Conservation (phyloP, 2,888 invertebrate species). For the Pachydiplax longipennis region DNA sequence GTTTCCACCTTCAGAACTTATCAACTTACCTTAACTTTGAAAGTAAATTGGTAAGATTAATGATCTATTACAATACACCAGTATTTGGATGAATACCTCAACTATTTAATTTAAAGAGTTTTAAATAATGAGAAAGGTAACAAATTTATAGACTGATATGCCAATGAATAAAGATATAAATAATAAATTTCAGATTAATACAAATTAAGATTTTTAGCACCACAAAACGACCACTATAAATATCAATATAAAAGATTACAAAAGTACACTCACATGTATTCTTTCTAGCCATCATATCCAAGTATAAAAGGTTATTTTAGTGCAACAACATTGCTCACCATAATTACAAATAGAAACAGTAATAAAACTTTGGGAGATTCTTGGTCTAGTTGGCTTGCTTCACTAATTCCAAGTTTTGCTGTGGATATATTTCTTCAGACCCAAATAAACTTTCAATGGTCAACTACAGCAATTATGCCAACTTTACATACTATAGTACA, state of each 20-base stretch:
- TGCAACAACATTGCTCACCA: neutral
- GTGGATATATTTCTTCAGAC: neutral
- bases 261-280: neutral
- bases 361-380: neutral
- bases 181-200: neutral
- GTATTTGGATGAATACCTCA: no score
- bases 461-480: neutral
- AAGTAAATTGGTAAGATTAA: no score
- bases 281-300: neutral
- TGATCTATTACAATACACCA: no score
- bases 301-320: neutral
- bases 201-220: conserved; percentile 9
- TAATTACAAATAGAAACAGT: neutral
- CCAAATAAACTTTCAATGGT: neutral
- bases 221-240: neutral
- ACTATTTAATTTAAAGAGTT: no score
- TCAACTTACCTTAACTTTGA: no score
- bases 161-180: neutral
- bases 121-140: neutral
- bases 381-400: no score
- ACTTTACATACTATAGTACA: neutral
- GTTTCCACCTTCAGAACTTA: no score
- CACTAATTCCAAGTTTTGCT: no score
- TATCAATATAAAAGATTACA: conserved; percentile 25
- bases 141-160: neutral